A percentile compares a stretch with the other conserved stretches of the same genome.
phyloP scores from a whole-genome alignment of 2,888 invertebrate genomes.

The Neria commutata region DNA sequence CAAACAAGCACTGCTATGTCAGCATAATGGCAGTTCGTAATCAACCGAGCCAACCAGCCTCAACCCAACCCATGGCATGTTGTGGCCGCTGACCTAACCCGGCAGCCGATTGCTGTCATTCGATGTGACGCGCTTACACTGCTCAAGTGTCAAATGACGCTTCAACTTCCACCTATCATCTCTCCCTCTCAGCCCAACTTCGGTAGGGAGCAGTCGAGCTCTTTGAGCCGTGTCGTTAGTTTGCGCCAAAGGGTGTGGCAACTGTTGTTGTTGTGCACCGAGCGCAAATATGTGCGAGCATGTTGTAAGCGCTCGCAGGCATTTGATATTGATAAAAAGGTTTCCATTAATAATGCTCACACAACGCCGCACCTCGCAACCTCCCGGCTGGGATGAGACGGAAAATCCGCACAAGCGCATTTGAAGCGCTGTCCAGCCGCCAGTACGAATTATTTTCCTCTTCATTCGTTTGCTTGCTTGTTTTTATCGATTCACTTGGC shows the following conservation, averaged over 20 bases:
- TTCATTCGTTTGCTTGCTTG: not conserved
- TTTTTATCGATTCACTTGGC: conserved; percentile 8
- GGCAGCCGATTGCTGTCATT: conserved; percentile 1
- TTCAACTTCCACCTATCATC: conserved; percentile 8
- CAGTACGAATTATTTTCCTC: not conserved
- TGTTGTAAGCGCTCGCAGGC: conserved; percentile 16
- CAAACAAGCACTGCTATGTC: too few species aligned
- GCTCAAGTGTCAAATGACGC: conserved; percentile 18
- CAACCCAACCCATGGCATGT: too few species aligned
- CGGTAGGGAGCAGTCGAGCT: not conserved
- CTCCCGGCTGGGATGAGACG: too few species aligned
- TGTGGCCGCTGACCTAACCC: not conserved
- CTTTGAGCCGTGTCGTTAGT: not conserved
- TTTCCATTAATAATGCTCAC: conserved; percentile 24
- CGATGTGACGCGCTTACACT: not conserved
- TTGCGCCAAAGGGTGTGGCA: conserved; percentile 24
- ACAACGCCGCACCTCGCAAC: not conserved
- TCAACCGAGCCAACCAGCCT: too few species aligned
- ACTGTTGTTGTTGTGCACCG: conserved; percentile 28
- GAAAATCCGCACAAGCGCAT: not conserved
- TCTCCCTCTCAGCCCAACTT: not conserved
- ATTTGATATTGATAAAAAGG: conserved; percentile 26
- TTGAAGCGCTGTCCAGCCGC: too few species aligned
- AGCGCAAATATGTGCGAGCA: conserved; percentile 2
- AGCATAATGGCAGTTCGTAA: too few species aligned